A percentile compares a stretch with the other conserved stretches of the same genome.
Evolutionary conservation across 37 sponge, comb jelly and placozoan genomes (phyloP).

Genomic region (Halichondria panicea): DNA sequence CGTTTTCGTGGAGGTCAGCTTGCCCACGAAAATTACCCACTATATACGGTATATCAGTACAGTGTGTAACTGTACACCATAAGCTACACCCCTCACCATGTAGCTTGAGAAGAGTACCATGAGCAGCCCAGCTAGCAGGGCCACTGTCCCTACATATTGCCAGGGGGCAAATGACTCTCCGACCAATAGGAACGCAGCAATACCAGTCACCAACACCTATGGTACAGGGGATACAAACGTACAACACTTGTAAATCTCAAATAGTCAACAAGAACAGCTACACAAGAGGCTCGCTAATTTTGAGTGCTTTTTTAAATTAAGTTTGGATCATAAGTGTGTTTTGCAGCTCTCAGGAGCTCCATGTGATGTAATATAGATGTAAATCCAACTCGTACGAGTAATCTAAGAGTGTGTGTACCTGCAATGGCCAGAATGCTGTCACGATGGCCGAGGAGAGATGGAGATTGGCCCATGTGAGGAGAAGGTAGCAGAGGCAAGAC

Average conservation of each 20-base stretch:
- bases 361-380: background rate
- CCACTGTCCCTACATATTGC: conserved; percentile 50
- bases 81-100: conserved; percentile 37
- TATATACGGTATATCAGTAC: no score
- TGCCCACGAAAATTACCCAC: no score
- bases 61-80: no score
- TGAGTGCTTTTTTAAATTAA: no score
- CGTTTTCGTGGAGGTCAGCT: no score
- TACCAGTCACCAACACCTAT: conserved; percentile 38
- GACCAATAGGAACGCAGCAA: conserved; percentile 25
- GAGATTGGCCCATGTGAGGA: conserved; percentile 75
- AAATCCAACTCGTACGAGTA: no score
- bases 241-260: no score
- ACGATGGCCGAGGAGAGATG: conserved; percentile 65
- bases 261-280: no score
- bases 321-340: no score
- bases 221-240: no score
- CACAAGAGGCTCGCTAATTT: no score
- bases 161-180: conserved; percentile 14
- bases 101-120: conserved; percentile 59
- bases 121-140: conserved; percentile 60
- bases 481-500: conserved; percentile 71
- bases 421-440: conserved; percentile 84
- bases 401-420: conserved; percentile 29
- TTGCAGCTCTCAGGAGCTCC: no score